Base-by-base conservation (phyloP, 1,140 invertebrate species). In the Spodoptera litura region DNA sequence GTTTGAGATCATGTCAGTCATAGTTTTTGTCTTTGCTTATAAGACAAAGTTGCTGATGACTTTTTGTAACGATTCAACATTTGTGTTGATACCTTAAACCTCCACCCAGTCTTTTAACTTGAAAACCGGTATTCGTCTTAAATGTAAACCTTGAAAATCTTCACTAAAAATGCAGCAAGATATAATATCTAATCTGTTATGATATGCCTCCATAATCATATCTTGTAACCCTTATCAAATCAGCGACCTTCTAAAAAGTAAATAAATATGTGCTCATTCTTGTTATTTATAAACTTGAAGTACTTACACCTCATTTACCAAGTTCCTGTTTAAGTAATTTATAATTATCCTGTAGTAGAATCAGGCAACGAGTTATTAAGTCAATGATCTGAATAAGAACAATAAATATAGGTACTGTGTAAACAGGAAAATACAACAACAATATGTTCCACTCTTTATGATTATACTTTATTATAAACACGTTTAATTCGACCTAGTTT, bases 271-370 rank as follows among this genome's bases (percentile, higher is more conserved):
- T 5, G n/a, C 12, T 27, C 25, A 27, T 59, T 55, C 13, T 5
- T 15, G 31, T n/a, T 38, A 27, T 13, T 38, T 27, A n/a, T n/a
- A 35, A 25, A 4, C 12, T 12, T 35, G 31, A 2, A 9, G 10
- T 11, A 31, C 11, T 59, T 31, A 27, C 59, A 35, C 13, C 5
- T 5, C 15, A 25, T 66, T 20, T 25, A 51, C 11, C 13, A 9
- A 31, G 20, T 61, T 49, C 11, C 44, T 58, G 56, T 61, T 55
- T 12, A 59, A 49, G 12, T 6, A 27, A 49, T 51, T 15, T 73
- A 61, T 61, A 73, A 73, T 61, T 73, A 73, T 73, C 12, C 35
- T 49, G 51, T 31, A 56, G 38, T 71, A 55, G 4, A 71, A 15
- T 56, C 66, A 31, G 13, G 27, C 44, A 71, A 20, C 31, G 35